A percentile compares a stretch with the other conserved stretches of the same genome.
Evolutionary conservation across 2,113 vertebrate species (phyloP).

Genomic region (Xiphophorus maculatus): DNA sequence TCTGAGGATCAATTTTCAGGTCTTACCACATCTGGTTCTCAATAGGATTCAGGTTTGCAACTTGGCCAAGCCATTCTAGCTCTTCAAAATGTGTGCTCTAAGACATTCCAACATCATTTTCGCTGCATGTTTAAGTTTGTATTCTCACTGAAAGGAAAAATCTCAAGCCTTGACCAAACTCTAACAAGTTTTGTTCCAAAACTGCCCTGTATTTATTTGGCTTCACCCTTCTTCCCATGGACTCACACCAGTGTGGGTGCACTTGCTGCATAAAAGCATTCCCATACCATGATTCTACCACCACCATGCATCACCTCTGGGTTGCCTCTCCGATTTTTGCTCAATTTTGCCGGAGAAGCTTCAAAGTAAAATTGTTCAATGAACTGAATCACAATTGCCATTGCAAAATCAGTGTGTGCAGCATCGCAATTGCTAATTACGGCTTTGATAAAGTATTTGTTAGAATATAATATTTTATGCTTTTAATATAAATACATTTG

Average conservation of each 20-base stretch:
- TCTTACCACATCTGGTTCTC: not conserved
- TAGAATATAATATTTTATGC: not conserved
- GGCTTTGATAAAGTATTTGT: not conserved
- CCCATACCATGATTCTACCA: not conserved
- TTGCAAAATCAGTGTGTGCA: not conserved
- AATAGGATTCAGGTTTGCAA: not conserved
- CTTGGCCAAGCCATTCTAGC: not conserved
- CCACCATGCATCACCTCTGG: not conserved
- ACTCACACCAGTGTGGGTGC: not conserved
- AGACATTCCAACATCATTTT: not conserved
- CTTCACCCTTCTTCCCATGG: not conserved
- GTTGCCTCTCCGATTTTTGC: not conserved
- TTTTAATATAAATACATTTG: not conserved
- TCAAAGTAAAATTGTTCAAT: not conserved
- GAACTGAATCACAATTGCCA: not conserved
- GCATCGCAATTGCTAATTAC: not conserved
- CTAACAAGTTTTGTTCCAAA: not conserved
- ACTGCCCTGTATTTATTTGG: not conserved
- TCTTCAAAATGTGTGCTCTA: too few species aligned
- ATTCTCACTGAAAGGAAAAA: too few species aligned
- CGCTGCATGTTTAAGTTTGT: too few species aligned
- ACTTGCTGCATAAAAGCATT: not conserved
- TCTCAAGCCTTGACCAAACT: not conserved
- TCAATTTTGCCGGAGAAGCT: too few species aligned
- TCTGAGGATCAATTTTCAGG: not conserved